phyloP scores from a whole-genome alignment of 1,140 invertebrate genomes.

The Microplitis demolitor region DNA sequence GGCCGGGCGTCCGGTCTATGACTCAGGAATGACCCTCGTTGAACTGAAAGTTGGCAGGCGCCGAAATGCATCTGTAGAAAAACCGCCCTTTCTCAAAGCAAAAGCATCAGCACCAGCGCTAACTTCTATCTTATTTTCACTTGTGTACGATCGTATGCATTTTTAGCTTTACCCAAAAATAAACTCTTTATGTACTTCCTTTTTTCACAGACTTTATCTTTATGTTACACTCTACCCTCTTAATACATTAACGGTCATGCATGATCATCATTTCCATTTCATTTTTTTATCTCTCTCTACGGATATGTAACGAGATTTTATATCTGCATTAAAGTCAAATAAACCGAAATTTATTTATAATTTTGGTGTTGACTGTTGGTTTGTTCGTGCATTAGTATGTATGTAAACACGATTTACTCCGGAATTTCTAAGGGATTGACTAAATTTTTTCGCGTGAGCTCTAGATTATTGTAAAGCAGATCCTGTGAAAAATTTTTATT shows the following conservation, averaged over 20 bases:
- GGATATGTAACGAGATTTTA: too few species aligned
- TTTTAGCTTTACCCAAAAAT: slow-evolving; percentile 43
- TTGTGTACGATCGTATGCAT: slow-evolving; percentile 41
- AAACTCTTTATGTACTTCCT: slow-evolving; percentile 27
- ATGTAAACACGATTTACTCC: too few species aligned
- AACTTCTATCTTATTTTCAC: slow-evolving; percentile 2
- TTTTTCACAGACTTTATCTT: slow-evolving; percentile 10
- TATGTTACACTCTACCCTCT: neutral
- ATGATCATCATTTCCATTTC: too few species aligned
- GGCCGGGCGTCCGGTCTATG: slow-evolving; percentile 38
- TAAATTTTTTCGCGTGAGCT: too few species aligned
- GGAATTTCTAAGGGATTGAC: too few species aligned
- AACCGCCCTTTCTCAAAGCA: neutral
- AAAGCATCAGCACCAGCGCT: neutral
- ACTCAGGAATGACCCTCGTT: slow-evolving; percentile 56
- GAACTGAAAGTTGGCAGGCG: slow-evolving; percentile 47
- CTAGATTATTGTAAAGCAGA: too few species aligned
- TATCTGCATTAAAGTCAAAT: too few species aligned
- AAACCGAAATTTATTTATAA: too few species aligned
- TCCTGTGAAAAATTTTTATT: too few species aligned
- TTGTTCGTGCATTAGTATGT: too few species aligned
- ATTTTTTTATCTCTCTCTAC: too few species aligned
- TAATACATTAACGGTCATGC: neutral
- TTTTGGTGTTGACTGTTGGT: too few species aligned
- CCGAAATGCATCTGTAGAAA: slow-evolving; percentile 41